These are phyloP conservation scores for Labroides dimidiatus DNA, from an alignment of 2,797 vertebrate genomes.

Conservation along the genomic window DNA sequence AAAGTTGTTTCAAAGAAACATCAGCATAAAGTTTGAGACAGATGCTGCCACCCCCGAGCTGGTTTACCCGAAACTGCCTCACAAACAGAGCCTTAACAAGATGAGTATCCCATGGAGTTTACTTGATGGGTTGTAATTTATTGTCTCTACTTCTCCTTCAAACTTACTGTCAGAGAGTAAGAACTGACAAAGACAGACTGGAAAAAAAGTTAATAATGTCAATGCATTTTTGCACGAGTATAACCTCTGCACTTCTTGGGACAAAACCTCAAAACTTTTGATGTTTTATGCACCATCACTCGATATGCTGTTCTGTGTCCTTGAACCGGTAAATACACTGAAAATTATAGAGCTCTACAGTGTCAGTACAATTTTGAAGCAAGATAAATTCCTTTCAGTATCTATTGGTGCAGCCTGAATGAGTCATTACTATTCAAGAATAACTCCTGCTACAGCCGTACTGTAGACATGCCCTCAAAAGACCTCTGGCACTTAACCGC, in stretches of 20 bases:
- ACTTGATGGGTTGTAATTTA: too few species aligned
- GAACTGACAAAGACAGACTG: too few species aligned
- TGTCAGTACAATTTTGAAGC: constrained; percentile 39
- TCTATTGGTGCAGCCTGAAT: constrained; percentile 33
- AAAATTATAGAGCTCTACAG: constrained; percentile 23
- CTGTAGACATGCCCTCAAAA: constrained; percentile 45
- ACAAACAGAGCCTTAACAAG: too few species aligned
- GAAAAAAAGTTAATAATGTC: too few species aligned
- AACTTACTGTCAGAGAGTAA: too few species aligned
- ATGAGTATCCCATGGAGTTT: too few species aligned
- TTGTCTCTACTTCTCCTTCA: too few species aligned
- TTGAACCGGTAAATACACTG: constrained; percentile 25
- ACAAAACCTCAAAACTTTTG: background rate
- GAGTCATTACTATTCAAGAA: constrained; percentile 57
- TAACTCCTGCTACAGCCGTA: constrained; percentile 39
- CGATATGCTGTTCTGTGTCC: background rate
- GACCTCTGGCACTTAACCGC: constrained; percentile 53
- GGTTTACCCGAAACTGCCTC: too few species aligned
- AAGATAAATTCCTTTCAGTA: constrained; percentile 35
- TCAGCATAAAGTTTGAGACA: too few species aligned
- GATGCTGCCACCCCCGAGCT: too few species aligned
- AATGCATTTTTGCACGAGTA: background rate
- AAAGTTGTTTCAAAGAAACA: too few species aligned
- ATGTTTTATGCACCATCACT: background rate
- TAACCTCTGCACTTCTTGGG: background rate